A percentile compares a stretch with the other conserved stretches of the same genome.
Evolutionary conservation across 1,140 invertebrate genomes (phyloP).

Genomic region (Cepaea nemoralis): DNA sequence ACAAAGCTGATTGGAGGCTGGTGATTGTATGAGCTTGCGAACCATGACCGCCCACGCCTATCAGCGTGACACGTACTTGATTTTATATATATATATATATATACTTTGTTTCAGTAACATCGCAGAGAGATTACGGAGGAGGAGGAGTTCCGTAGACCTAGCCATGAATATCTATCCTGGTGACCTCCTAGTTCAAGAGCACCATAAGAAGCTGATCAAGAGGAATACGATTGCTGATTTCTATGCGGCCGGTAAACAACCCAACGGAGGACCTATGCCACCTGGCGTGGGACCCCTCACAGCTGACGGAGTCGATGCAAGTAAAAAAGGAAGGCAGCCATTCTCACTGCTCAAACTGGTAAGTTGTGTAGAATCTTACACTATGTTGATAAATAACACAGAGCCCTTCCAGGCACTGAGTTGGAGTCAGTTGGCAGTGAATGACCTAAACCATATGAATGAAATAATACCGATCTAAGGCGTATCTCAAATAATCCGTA

Average conservation of each 20-base stretch:
- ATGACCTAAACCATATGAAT: too few relatives aligned
- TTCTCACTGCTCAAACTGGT: conserved; percentile 29
- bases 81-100: too few relatives aligned
- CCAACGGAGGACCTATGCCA: conserved; percentile 31
- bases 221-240: conserved; percentile 70
- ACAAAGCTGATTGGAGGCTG: too few relatives aligned
- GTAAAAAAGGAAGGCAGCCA: conserved; percentile 27
- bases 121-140: conserved; percentile 60
- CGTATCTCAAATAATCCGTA: not conserved
- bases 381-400: too few relatives aligned
- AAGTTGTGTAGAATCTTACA: too few relatives aligned
- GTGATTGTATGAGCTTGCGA: too few relatives aligned
- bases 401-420: too few relatives aligned
- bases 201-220: conserved; percentile 67
- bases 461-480: too few relatives aligned
- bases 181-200: conserved; percentile 65
- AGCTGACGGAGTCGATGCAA: not conserved
- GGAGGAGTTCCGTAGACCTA: conserved; percentile 67
- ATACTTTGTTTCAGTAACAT: too few relatives aligned
- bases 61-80: too few relatives aligned
- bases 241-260: conserved; percentile 50
- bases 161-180: conserved; percentile 68
- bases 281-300: conserved; percentile 4
- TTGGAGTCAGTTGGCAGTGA: too few relatives aligned
- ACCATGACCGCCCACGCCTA: too few relatives aligned